phyloP scores from a whole-genome alignment of 2,113 vertebrate species.

The human region GRCh38 chr1:71073001-71073500 shows the following conservation, averaged over 20 bases:
- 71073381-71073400: background rate
- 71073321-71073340: background rate
- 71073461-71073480: background rate
- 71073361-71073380: background rate
- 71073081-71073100: background rate
- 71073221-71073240: background rate
- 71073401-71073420: background rate
- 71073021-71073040: background rate
- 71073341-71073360: background rate
- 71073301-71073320: background rate
- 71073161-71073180: background rate
- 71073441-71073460: background rate
- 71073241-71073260: background rate
- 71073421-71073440: background rate
- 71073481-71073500: background rate
- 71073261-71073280: background rate
- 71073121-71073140: background rate
- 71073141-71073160: background rate
- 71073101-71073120: background rate
- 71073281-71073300: background rate
- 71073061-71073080: background rate
- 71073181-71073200: background rate
- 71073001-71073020: background rate
- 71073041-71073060: background rate
- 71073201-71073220: background rate